Base-by-base conservation (phyloP, 2,113 vertebrate genomes). In the Halcyon senegalensis region DNA sequence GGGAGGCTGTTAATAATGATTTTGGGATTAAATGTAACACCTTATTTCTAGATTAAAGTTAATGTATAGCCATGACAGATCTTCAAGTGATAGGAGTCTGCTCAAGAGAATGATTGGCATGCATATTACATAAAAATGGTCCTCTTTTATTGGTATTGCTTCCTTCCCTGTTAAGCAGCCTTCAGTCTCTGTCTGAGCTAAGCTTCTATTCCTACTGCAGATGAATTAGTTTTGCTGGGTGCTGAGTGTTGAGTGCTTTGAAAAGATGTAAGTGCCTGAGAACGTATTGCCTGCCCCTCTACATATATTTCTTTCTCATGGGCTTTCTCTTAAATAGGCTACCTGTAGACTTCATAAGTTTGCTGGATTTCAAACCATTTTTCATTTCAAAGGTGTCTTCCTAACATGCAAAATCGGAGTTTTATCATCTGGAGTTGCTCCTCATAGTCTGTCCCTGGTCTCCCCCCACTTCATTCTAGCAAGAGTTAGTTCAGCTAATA, bases 1-100 rank as follows among this genome's bases (percentile, higher is more conserved):
- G 19, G 25, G 44, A 84, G 33, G 43, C 17, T 7, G 10, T 70
- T 86, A 89, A 84, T 86, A 60, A 41, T 30, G 46, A 66, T 78
- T 94, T 78, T 88, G 37, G 41, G 92, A 87, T 56, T 81, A 86
- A 94, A 87, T 43, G 43, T 37, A 60, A 35, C 60, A 93, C 56
- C 62, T 89, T 53, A 55, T 84, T 81, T 93, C n/a, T 37, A 63
- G 23, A 56, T 46, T 66, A 50, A 79, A 72, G 35, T 53, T 37
- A 58, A 37, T n/a, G 12, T 23, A 25, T 73, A 70, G 5, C 21
- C 7, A 30, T 91, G 62, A n/a, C 69, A 82, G 70, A 56, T 33
- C 25, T 89, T 24, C 0, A 4, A 69, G 72, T 62, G 79, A 76
- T 51, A 90, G 58, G 48, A 72, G 78, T 89, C 69, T 64, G 33